Evolutionary conservation across 2,113 vertebrate genomes (phyloP).

Genomic region (Formicarius rufipectus): DNA sequence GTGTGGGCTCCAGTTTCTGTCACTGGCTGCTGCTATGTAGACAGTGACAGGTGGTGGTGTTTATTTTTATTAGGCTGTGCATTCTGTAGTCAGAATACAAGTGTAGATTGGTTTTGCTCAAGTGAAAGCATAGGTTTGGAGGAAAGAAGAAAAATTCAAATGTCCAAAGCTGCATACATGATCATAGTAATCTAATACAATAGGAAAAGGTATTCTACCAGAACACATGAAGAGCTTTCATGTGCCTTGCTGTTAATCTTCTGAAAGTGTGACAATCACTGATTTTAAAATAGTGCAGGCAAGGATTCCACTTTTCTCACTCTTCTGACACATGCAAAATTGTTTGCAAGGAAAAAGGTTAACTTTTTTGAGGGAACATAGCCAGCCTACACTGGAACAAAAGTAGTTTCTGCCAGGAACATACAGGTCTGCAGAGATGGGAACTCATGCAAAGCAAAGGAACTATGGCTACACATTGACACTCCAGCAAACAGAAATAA

Average conservation of each 20-base stretch:
- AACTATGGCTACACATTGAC: background rate
- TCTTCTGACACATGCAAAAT: background rate
- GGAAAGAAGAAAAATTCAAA: background rate
- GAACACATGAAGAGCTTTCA: background rate
- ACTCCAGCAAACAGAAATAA: background rate
- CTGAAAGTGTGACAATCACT: background rate
- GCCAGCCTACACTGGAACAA: background rate
- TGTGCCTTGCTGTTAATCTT: background rate
- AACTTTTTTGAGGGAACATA: background rate
- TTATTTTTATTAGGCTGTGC: background rate
- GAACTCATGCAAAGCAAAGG: background rate
- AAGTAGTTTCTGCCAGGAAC: background rate
- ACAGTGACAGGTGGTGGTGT: background rate
- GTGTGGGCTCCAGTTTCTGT: background rate
- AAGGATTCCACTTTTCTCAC: background rate
- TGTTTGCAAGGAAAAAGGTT: background rate
- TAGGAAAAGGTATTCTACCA: background rate
- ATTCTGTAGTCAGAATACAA: background rate
- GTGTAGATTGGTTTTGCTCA: background rate
- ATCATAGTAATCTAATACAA: background rate
- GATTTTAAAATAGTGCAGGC: background rate
- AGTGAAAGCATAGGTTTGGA: background rate
- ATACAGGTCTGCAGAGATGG: background rate
- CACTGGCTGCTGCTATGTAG: background rate
- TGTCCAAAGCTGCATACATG: background rate